A percentile compares a stretch with the other conserved stretches of the same genome.
phyloP scores from a whole-genome alignment of 2,113 vertebrate species.

The Protobothrops flavoviridis region DNA sequence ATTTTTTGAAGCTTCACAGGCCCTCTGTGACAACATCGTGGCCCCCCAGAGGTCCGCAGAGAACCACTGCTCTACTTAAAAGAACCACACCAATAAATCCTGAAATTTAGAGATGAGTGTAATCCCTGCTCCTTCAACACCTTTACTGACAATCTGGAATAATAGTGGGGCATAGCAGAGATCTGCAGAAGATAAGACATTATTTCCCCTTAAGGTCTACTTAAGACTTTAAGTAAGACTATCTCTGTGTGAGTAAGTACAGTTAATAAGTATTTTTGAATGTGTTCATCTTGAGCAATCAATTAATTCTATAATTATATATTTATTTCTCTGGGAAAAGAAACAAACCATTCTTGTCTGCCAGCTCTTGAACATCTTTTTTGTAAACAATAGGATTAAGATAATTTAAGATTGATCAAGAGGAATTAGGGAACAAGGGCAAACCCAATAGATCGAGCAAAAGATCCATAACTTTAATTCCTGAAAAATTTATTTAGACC shows the following conservation, averaged over 20 bases:
- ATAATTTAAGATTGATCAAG: not conserved
- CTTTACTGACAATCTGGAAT: not conserved
- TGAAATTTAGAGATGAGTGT: not conserved
- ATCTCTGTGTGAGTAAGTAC: not conserved
- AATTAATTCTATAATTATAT: not conserved
- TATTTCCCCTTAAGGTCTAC: not conserved
- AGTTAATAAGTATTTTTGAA: not conserved
- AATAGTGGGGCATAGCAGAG: not conserved
- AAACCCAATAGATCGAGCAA: not conserved
- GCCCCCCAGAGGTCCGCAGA: too few relatives aligned
- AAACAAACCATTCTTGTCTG: not conserved
- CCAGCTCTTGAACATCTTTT: not conserved
- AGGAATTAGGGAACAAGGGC: not conserved
- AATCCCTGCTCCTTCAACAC: not conserved
- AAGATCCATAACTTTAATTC: not conserved
- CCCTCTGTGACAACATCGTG: too few relatives aligned
- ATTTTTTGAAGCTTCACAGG: too few relatives aligned
- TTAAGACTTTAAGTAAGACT: not conserved
- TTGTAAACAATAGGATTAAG: not conserved
- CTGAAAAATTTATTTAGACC: not conserved
- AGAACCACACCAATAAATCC: not conserved
- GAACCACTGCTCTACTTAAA: not conserved
- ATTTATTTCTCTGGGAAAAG: not conserved
- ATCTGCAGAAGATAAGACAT: not conserved
- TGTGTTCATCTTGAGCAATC: not conserved